A percentile compares a stretch with the other conserved stretches of the same genome.
phyloP scores from a whole-genome alignment of 2,113 vertebrate species.

The Turdus rufiventris region DNA sequence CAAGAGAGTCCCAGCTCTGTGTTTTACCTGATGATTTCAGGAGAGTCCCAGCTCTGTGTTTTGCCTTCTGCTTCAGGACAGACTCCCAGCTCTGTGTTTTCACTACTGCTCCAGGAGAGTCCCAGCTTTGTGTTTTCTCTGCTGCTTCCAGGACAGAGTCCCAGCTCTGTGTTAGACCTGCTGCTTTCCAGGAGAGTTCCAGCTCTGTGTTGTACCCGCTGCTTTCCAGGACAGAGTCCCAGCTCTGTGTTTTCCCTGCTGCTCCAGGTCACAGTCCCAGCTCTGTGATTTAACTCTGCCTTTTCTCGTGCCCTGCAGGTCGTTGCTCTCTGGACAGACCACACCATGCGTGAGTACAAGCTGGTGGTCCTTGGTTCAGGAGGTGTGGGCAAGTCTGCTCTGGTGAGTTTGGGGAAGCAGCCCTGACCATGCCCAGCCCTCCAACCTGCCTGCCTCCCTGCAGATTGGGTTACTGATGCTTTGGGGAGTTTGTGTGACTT shows the following conservation, averaged over 20 bases:
- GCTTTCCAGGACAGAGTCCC: too few relatives aligned
- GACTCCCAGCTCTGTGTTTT: not conserved
- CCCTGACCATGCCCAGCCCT: not conserved
- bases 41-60: too few relatives aligned
- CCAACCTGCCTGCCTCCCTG: rapidly evolving
- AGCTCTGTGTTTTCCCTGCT: not conserved
- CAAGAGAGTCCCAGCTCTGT: too few relatives aligned
- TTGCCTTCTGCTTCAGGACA: not conserved
- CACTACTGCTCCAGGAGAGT: not conserved
- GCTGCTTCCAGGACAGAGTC: not conserved
- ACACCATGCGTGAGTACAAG: conserved; percentile 99
- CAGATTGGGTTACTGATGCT: rapidly evolving
- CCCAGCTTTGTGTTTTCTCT: not conserved
- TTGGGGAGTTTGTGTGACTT: rapidly evolving
- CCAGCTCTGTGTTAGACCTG: too few relatives aligned
- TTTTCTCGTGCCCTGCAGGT: conserved; percentile 70
- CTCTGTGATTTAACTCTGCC: not conserved
- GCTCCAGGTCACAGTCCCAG: rapidly evolving
- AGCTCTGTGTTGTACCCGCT: too few relatives aligned
- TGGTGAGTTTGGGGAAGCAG: conserved; percentile 83
- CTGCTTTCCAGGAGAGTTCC: too few relatives aligned
- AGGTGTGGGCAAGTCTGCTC: conserved; percentile 97
- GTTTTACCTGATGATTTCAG: not conserved
- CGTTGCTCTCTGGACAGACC: conserved; percentile 81
- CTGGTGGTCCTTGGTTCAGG: conserved; percentile 99